Evolutionary conservation across 2,888 invertebrate species (phyloP), one percentile per base, ranked within the genome.

Genomic region (Agrilus mali): DNA sequence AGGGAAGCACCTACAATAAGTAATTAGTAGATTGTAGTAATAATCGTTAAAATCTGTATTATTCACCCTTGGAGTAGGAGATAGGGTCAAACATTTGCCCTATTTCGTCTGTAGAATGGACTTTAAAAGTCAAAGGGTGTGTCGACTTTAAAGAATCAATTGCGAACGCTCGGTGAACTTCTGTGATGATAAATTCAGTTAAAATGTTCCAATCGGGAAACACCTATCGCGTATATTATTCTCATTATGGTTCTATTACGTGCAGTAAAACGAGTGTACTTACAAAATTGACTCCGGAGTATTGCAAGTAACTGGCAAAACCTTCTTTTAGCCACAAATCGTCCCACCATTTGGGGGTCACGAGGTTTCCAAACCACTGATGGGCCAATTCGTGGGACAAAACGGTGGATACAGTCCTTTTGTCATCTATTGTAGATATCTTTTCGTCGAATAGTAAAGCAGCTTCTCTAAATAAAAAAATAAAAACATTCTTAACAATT

Each of bases 331-430:
- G 65, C 82, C 82, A 83, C 7, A 78, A 64, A 53, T 77, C 77
- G 35, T 75, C 74, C 82, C 82, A 82, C 80, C 80, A 81, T 16
- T 66, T 64, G 59, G 78, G 78, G 4, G 82, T 81, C 42, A 81
- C 80, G 12, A 81, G 67, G 67, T 82, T 78, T 1, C 84, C 83
- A 60, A 82, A 83, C 82, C 83, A 84, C 66, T 80, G 83, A 60
- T 86, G 86, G 0, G 80, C 79, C 6, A 86, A 61, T 58, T 86
- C 86, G 59, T 86, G 86, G 0, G 77, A 70, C 8, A 79, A 59
- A 47, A 73, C 71, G 1, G 71, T 70, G 0, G 74, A 73, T 4
- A 77, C 70, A 41, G 64, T 68, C 50, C 72, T 71, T 46, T 71
- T 72, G 53, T 72, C 70, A 2, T 71, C 66, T 0, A 73, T 69